phyloP scores from a whole-genome alignment of 2,797 vertebrate genomes.

The Labeo calbasu region DNA sequence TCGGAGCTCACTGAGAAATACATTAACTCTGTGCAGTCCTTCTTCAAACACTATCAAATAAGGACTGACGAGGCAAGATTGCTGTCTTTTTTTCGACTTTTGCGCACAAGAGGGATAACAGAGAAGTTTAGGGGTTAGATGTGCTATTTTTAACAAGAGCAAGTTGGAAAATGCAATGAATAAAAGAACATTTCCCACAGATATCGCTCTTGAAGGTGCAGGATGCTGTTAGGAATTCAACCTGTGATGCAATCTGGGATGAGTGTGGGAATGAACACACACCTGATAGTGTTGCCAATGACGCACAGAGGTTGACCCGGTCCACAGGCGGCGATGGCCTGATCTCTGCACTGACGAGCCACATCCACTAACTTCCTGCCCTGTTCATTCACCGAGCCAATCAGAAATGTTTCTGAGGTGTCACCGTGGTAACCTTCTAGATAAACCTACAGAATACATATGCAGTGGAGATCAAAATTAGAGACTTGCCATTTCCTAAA shows the following conservation, averaged over 20 bases:
- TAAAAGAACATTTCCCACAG: conserved; percentile 5
- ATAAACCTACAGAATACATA: conserved; percentile 83
- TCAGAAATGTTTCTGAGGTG: conserved; percentile 95
- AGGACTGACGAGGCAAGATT: conserved; percentile 29
- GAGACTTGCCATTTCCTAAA: no score
- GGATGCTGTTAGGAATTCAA: conserved; percentile 1
- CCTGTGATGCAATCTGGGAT: conserved; percentile 4
- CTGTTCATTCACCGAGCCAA: conserved; percentile 89
- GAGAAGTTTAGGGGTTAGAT: conserved; percentile 36
- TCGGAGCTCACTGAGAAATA: conserved; percentile 60
- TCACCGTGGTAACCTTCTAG: conserved; percentile 97
- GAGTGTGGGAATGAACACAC: conserved; percentile 16
- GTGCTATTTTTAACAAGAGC: conserved; percentile 19
- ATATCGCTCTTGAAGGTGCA: not conserved
- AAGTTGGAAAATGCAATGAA: conserved; percentile 13
- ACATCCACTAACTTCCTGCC: conserved; percentile 91
- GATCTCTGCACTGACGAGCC: conserved; percentile 90
- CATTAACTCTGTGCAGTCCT: conserved; percentile 62
- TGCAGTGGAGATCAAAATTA: not conserved
- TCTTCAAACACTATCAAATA: conserved; percentile 46
- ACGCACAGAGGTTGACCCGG: conserved; percentile 89
- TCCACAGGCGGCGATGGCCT: conserved; percentile 90
- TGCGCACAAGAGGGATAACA: conserved; percentile 34
- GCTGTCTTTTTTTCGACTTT: conserved; percentile 28
- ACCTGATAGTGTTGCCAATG: conserved; percentile 98